Evolutionary conservation across 2,113 vertebrate species (phyloP), one percentile per base, ranked within the genome.

Genomic region (Poeciliopsis prolifica): DNA sequence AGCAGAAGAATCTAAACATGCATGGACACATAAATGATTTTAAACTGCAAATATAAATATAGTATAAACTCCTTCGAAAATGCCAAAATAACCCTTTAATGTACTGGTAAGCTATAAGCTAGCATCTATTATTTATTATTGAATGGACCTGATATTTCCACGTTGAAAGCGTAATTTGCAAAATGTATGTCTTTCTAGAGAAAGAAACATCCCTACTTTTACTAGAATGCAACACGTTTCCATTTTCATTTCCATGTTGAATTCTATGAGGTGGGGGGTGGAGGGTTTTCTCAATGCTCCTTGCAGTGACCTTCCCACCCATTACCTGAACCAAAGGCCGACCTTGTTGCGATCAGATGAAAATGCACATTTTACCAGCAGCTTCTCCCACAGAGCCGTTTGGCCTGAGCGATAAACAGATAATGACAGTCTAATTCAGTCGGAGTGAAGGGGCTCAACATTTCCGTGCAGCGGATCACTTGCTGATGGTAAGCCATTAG

Each of bases 401-500:
- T 71, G 65, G 64, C 58, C 40, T 61, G 58, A 14, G 26, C 58
- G 54, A 64, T 44, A 35, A 31, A 28, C 48, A 60, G 68, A 60
- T 71, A 68, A 83, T 7, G 76, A 0, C 24, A 15, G 37, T 40
- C 65, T 74, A 35, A 80, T 79, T 82, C 62, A 9, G 30, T 68
- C 65, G 70, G 60, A 74, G 40, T 11, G 4, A 68, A 64, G 37
- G 1, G 60, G 3, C 48, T 78, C 26, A 68, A 42, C 70, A 66
- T 74, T 74, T 80, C 71, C 22, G 29, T 66, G 76, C 29, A 0
- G 68, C 54, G 51, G 60, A 73, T 81, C 51, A 72, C 74, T 79
- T 79, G 66, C 65, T 88, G 62, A 70, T 70, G 72, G 29, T 58
- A 74, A 82, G 65, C 62, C 66, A 81, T 85, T 65, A 72, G 65